Evolutionary conservation across 2,113 vertebrate genomes (phyloP), one percentile per base, ranked within the genome.

Genomic region (Empidonax alnorum): DNA sequence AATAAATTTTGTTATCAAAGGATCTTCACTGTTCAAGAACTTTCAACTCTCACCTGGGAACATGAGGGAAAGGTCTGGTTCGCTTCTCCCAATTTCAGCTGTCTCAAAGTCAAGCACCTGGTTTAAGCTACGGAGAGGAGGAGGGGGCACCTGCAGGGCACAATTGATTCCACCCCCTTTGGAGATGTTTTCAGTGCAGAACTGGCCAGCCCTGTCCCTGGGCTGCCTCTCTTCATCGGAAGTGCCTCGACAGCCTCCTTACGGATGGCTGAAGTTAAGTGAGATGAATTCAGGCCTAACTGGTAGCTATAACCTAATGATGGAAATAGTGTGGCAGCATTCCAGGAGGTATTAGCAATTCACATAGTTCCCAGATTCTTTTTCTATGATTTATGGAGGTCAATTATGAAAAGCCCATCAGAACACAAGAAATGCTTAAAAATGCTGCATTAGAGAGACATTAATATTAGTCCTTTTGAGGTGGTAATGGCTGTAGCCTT

Each of bases 341-440:
- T 92, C 96, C 94, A 96, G 89, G 73, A 92, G 59, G 58, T 84
- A 94, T 93, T 88, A 96, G 93, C 90, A 84, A 92, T 86, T 92
- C 92, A 76, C 90, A 52, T 17, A 84, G 86, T 94, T 93, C 94
- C 94, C 90, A 96, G 88, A 93, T 93, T 77, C 68, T 77, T 90
- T 93, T 91, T 90, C 91, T 81, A 89, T 95, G 76, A 95, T 69
- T 90, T 92, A 82, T 58, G 53, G 89, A 92, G 93, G 96, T 96
- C 94, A 94, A 68, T 90, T 90, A 84, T 66, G 75, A 89, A 94
- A 92, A 96, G 89, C 90, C 65, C 76, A 96, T 94, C 80, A 87
- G 92, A 93, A 94, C 74, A 73, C 69, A 93, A 95, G 92, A 87
- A 95, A 96, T 68, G 46, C 56, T 93, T 93, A 20, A 90, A 96